phyloP scores from a whole-genome alignment of 30 jellyfish, hydroid and myxozoan genomes.

The Catostylus mosaicus region DNA sequence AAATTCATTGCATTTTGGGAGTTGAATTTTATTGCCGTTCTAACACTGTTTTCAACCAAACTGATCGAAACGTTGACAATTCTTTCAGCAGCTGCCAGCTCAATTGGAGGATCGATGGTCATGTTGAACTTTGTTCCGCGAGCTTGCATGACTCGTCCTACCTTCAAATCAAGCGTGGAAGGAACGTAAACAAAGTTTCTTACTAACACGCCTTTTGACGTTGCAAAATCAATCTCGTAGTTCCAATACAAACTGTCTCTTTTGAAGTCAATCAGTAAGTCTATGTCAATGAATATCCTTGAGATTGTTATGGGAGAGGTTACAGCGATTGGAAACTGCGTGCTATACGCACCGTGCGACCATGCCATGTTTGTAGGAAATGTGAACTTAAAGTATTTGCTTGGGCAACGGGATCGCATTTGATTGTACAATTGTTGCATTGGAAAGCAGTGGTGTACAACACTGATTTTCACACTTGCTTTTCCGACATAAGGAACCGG shows the following conservation, averaged over 20 bases:
- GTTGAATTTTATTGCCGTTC: conserved; percentile 24
- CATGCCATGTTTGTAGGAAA: conserved; percentile 31
- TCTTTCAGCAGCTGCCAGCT: neutral
- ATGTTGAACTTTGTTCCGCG: conserved; percentile 22
- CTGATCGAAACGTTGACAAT: neutral
- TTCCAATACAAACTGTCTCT: conserved; percentile 29
- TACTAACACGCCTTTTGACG: neutral
- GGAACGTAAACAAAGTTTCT: conserved; percentile 43
- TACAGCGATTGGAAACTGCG: conserved; percentile 2
- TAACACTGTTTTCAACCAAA: neutral
- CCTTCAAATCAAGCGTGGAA: neutral
- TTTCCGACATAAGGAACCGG: conserved; percentile 23
- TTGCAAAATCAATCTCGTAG: neutral
- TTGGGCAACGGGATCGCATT: conserved; percentile 30
- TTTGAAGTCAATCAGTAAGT: conserved; percentile 31
- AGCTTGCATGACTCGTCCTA: neutral
- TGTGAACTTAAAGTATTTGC: neutral
- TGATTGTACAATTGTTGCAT: conserved; percentile 11
- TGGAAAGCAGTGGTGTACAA: conserved; percentile 41
- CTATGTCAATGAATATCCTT: conserved; percentile 12
- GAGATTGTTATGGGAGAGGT: conserved; percentile 11
- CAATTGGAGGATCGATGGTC: conserved; percentile 25
- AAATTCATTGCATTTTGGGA: conserved; percentile 28
- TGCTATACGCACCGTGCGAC: conserved; percentile 16
- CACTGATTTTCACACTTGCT: conserved; percentile 30